Percentiles rank a stretch among this genome's conserved stretches.
These are phyloP conservation scores for Trachymyrmex cornetzi DNA, from an alignment of 1,140 invertebrate species.

Conservation along the genomic window DNA sequence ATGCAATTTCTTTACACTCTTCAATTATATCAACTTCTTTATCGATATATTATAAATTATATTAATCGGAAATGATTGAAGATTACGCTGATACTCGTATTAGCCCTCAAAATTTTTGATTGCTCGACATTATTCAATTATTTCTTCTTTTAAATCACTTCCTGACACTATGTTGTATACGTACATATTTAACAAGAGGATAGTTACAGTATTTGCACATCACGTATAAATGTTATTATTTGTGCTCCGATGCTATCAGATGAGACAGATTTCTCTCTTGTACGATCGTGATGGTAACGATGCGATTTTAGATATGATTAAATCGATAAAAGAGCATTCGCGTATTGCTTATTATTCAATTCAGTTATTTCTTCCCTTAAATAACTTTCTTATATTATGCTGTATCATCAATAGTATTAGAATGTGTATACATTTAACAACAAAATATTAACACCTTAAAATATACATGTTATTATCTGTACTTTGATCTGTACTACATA, in stretches of 20 bases:
- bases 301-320: slow-evolving; percentile 50
- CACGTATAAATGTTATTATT: neutral
- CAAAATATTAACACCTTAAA: no score
- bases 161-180: neutral
- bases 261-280: neutral
- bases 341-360: neutral
- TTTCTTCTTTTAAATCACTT: neutral
- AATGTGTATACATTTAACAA: no score
- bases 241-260: neutral
- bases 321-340: neutral
- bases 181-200: neutral
- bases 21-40: neutral
- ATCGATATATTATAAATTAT: neutral
- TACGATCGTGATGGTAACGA: neutral
- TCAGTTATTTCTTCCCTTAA: no score
- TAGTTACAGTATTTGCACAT: neutral
- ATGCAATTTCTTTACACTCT: neutral
- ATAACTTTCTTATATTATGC: no score
- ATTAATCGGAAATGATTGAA: neutral
- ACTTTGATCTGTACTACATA: neutral
- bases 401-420: no score
- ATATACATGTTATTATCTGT: no score
- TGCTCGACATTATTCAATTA: neutral
- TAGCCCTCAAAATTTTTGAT: neutral
- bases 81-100: neutral